Evolutionary conservation across 2,113 vertebrate species (phyloP).

Genomic region (Ciconia boyciana): DNA sequence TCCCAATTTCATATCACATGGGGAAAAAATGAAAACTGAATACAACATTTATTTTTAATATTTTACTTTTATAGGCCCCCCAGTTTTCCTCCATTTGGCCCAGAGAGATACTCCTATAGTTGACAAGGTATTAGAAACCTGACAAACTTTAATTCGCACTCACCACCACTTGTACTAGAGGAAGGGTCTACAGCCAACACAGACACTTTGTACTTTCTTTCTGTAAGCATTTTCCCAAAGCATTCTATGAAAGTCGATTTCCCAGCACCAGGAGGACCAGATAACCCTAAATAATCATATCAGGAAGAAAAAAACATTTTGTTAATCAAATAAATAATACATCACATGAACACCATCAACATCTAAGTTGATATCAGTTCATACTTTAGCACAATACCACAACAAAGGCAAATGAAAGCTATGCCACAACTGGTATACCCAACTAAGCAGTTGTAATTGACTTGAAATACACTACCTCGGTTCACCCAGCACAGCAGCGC

Average conservation of each 20-base stretch:
- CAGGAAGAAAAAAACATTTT: neutral
- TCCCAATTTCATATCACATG: neutral
- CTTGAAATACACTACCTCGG: neutral
- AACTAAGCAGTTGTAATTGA: neutral
- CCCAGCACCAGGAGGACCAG: constrained; percentile 95
- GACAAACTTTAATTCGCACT: constrained; percentile 40
- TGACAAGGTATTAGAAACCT: neutral
- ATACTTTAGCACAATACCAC: neutral
- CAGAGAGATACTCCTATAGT: neutral
- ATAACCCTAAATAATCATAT: constrained; percentile 78
- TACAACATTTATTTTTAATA: neutral
- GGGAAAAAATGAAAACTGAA: neutral
- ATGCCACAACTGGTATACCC: neutral
- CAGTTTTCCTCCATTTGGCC: neutral
- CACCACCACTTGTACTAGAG: constrained; percentile 94
- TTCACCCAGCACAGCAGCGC: neutral
- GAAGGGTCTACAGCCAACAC: constrained; percentile 97
- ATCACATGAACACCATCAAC: neutral
- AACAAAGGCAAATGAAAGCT: neutral
- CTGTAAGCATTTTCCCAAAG: constrained; percentile 95
- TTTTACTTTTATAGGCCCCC: neutral
- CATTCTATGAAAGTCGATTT: constrained; percentile 97
- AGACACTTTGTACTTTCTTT: constrained; percentile 86
- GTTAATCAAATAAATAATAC: neutral
- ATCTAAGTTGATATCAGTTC: neutral